Evolutionary conservation across 2,888 invertebrate genomes (phyloP).

Genomic region (Lithophane leautieri): DNA sequence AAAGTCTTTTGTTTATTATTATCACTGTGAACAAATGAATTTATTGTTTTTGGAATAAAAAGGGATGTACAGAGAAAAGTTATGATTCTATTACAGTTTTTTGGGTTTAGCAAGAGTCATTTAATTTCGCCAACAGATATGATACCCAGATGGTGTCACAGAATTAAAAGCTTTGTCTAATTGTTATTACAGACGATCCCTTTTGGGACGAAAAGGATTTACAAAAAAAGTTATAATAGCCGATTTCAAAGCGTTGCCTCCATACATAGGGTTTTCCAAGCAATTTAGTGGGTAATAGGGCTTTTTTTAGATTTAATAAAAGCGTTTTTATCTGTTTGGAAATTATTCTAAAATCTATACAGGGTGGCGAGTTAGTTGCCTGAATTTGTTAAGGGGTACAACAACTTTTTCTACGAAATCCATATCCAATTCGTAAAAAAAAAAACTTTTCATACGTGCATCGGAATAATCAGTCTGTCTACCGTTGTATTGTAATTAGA

Average conservation of each 20-base stretch:
- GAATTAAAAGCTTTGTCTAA: conserved; percentile 34
- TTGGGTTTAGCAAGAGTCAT: conserved; percentile 4
- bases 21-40: conserved; percentile 34
- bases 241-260: not conserved
- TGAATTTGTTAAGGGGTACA: not conserved
- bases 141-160: conserved; percentile 23
- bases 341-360: not conserved
- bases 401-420: not conserved
- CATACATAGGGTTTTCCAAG: conserved; percentile 7
- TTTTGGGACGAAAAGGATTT: conserved; percentile 9
- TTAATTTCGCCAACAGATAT: conserved; percentile 16
- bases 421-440: not conserved
- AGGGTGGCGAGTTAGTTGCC: not conserved
- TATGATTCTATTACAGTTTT: conserved; percentile 23
- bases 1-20: conserved; percentile 21
- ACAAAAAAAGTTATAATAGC: conserved; percentile 32
- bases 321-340: not conserved
- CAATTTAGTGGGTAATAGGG: conserved; percentile 4
- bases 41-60: conserved; percentile 16
- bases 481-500: not conserved
- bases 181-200: conserved; percentile 45
- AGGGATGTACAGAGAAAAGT: not conserved
- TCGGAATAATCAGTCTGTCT: not conserved
- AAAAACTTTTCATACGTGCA: not conserved
- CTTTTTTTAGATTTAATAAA: not conserved